Percentiles rank a stretch among this genome's conserved stretches.
phyloP scores from a whole-genome alignment of 2,888 invertebrate species.

The Chaitophorus viminalis region DNA sequence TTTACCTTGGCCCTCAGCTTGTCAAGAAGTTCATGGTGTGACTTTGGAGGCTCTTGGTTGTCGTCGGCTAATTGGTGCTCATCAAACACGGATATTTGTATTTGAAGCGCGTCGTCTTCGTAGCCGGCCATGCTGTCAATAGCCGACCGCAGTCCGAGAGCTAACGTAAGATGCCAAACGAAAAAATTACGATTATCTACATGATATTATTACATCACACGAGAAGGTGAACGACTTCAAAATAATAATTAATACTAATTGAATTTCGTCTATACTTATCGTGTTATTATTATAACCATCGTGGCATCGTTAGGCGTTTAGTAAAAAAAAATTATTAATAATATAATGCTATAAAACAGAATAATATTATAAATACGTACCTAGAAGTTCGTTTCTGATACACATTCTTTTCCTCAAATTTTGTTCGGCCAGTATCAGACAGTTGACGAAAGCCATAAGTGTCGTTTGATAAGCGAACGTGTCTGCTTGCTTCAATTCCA shows the following conservation, averaged over 20 bases:
- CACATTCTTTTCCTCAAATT: conserved; percentile 66
- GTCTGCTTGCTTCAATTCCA: conserved; percentile 67
- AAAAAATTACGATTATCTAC: too few relatives aligned
- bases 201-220: not conserved
- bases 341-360: not conserved
- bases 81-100: conserved; percentile 66
- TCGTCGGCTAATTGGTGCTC: conserved; percentile 66
- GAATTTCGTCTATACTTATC: not conserved
- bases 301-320: not conserved
- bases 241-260: not conserved
- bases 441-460: conserved; percentile 68
- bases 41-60: conserved; percentile 64
- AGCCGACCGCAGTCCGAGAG: conserved; percentile 35
- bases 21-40: conserved; percentile 66
- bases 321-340: not conserved
- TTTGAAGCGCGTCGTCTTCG: conserved; percentile 65
- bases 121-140: conserved; percentile 52
- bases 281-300: not conserved
- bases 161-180: not conserved
- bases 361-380: conserved; percentile 65
- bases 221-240: not conserved
- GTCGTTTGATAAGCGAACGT: conserved; percentile 67
- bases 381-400: conserved; percentile 67
- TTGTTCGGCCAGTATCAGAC: conserved; percentile 67
- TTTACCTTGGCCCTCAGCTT: conserved; percentile 65